Base-by-base conservation (phyloP, 1,140 invertebrate species). In the Zeugodacus cucurbitae region DNA sequence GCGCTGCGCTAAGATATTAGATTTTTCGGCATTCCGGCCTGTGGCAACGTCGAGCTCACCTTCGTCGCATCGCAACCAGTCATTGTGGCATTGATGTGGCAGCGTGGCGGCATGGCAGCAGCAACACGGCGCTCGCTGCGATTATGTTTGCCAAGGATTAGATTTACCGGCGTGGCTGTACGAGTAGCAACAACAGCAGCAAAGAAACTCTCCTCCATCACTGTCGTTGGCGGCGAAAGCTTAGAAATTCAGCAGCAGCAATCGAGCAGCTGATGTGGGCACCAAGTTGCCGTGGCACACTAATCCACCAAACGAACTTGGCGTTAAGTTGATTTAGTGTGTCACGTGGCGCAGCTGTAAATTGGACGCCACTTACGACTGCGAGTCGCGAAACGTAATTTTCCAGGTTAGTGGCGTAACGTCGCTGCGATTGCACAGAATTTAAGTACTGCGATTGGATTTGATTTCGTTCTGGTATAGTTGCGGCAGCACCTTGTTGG, bases 241-340 rank as follows among this genome's bases (percentile, higher is more conserved):
- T 74, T 74, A 82, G 74, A 48, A 34, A 11, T n/a, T 2, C 74
- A 48, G 41, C 44, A 82, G 74, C 74, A 82, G n/a, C 74, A 82
- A 10, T 34, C n/a, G n/a, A 82, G 22, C 41, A 44, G 74, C 41
- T 48, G 41, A 7, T 48, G n/a, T 29, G 20, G 74, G 41, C 5
- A 22, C 41, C 37, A 29, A 48, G n/a, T 48, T 11, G 22, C n/a
- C 41, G 74, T 82, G 74, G 41, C 22, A 54, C 41, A 82, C 86
- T 88, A 88, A 88, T 89, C 89, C 87, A 74, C 82, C 11, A 89
- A 89, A 88, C 74, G 89, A 88, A 82, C 78, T 48, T 62, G 62
- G 41, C 87, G 62, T 87, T 48, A 90, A 91, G 90, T 92, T 92
- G 90, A 92, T 92, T 92, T 92, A 91, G 91, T 91, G 90, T 91